phyloP scores from a whole-genome alignment of 2,113 vertebrate species.

The Eulemur macaco region DNA sequence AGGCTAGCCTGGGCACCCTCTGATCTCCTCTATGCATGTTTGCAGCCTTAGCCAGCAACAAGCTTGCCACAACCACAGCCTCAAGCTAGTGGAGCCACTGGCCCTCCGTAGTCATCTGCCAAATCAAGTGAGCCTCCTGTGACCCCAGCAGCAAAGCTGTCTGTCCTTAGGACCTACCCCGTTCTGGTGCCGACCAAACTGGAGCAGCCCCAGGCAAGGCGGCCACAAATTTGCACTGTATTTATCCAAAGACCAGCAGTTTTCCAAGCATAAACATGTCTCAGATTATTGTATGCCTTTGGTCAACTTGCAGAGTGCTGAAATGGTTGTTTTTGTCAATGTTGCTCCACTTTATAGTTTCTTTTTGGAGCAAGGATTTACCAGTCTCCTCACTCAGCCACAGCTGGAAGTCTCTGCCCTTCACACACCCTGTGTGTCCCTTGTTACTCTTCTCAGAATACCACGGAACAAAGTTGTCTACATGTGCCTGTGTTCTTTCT shows the following conservation, averaged over 20 bases:
- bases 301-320: neutral
- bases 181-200: neutral
- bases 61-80: too few relatives aligned
- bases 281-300: neutral
- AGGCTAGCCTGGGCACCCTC: neutral
- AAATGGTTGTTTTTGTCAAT: neutral
- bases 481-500: neutral
- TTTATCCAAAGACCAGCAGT: too few relatives aligned
- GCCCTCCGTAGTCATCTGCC: neutral
- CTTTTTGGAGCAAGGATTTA: neutral
- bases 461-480: neutral
- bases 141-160: neutral
- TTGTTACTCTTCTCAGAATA: neutral
- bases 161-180: neutral
- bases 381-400: neutral
- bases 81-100: neutral
- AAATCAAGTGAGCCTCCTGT: neutral
- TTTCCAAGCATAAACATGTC: neutral
- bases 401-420: neutral
- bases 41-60: neutral
- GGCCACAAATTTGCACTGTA: neutral
- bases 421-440: accelerated
- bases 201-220: neutral
- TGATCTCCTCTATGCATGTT: accelerated
- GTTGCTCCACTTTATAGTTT: neutral